Evolutionary conservation across 2,888 invertebrate species (phyloP).

Genomic region (Reticulitermes lucifugus): DNA sequence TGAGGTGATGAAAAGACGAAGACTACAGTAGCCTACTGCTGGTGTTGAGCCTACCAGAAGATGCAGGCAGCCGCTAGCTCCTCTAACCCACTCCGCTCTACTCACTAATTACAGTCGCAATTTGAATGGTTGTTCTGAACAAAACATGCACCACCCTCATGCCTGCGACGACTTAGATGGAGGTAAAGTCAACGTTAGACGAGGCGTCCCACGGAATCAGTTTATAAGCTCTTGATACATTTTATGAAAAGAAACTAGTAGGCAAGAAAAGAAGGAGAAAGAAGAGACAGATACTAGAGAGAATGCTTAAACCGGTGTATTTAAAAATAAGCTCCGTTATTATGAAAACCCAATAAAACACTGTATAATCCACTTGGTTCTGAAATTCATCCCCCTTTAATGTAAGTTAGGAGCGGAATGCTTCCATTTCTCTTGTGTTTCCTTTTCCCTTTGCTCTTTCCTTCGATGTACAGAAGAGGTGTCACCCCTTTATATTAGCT

Average conservation of each 20-base stretch:
- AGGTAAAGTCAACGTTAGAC: background rate
- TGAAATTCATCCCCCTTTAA: too few species aligned
- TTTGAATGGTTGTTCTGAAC: constrained; percentile 44
- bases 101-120: constrained; percentile 45
- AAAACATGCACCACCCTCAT: constrained; percentile 27
- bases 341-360: too few species aligned
- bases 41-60: constrained; percentile 8
- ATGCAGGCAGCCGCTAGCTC: background rate
- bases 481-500: too few species aligned
- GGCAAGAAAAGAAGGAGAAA: too few species aligned
- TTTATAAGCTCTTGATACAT: background rate
- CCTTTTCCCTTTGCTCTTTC: too few species aligned
- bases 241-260: background rate
- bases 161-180: background rate
- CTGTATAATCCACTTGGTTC: too few species aligned
- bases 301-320: too few species aligned
- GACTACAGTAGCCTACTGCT: constrained; percentile 19
- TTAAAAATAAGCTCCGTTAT: too few species aligned
- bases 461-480: too few species aligned
- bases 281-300: too few species aligned
- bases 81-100: background rate
- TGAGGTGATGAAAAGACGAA: constrained; percentile 36
- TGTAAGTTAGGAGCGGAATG: too few species aligned
- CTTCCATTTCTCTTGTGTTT: too few species aligned
- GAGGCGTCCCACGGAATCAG: background rate